Base-by-base conservation (phyloP, 2,888 invertebrate genomes). In the Eurois occulta region DNA sequence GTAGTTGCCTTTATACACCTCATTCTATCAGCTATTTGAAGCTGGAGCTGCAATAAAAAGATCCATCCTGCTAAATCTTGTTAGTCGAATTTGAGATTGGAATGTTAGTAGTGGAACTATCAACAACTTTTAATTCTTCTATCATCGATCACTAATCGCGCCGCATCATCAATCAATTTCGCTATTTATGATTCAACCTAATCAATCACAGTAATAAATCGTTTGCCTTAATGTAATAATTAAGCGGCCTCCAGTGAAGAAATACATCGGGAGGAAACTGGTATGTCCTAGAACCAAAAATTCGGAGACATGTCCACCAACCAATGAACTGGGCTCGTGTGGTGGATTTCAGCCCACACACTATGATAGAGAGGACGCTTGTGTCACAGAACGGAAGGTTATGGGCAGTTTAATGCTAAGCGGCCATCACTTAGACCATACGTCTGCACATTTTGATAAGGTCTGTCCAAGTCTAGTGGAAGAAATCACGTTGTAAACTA, bases 391-490 rank as follows among this genome's bases (percentile, higher is more conserved):
- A 48, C 10, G 24, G 24, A 21, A 48, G 2, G 8, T 21, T 48
- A 8, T 48, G 10, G 8, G 24, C 48, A 0, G 48, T 0, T 48
- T 24, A 24, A 41, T 8, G 16, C 32, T 24, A 69, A 46, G 2
- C 46, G 72, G 7, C 21, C 21, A 21, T 84, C 8, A 84, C 81
- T 86, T 85, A 64, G 32, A 68, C 80, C 78, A 74, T 2, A 76
- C 72, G 1, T 13, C 16, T 46, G 67, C 64, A 64, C 41, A 77
- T 46, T 72, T 67, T 68, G 88, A 87, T 87, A 87, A 86, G 83
- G 87, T 87, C 90, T 80, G 84, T 77, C 75, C 76, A 82, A 81
- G 82, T 86, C 85, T 86, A 87, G 85, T 89, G 83, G 81, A 88
- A 88, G 86, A 90, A 88, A 90, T 88, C 89, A 78, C 87, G 84